phyloP scores from a whole-genome alignment of 2,797 vertebrate species.

The Propithecus deckenii region DNA sequence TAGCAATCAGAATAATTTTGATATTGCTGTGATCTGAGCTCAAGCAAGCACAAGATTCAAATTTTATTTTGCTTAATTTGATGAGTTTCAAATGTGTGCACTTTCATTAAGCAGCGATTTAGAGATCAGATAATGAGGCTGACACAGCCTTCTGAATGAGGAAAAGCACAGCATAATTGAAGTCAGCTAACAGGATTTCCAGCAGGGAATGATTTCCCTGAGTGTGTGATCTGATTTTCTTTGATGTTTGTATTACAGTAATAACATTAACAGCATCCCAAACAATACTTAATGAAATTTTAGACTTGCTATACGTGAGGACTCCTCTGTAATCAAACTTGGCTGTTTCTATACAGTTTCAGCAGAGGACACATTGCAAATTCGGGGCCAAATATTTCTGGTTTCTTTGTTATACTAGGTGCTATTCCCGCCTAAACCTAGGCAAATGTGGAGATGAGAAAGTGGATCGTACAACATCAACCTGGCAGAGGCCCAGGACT shows the following conservation, averaged over 20 bases:
- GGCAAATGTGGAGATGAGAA: neutral
- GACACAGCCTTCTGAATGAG: constrained; percentile 25
- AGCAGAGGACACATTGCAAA: neutral
- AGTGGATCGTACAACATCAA: neutral
- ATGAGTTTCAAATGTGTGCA: constrained; percentile 39
- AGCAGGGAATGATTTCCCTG: constrained; percentile 42
- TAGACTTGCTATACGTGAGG: constrained; percentile 37
- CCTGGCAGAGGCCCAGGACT: neutral
- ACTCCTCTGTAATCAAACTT: constrained; percentile 2
- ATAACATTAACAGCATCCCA: constrained; percentile 64
- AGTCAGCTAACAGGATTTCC: constrained; percentile 63
- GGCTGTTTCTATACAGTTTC: neutral
- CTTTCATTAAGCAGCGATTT: constrained; percentile 40
- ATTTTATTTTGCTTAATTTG: constrained; percentile 50
- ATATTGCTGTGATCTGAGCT: constrained; percentile 4
- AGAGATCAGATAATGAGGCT: constrained; percentile 17
- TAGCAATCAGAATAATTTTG: constrained; percentile 28
- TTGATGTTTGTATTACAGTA: constrained; percentile 66
- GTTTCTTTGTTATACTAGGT: neutral
- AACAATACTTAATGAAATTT: constrained; percentile 64
- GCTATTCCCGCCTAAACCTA: neutral
- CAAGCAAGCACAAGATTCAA: constrained; percentile 13
- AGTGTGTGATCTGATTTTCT: constrained; percentile 70
- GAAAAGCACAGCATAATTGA: constrained; percentile 38
- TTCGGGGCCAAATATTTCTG: neutral